phyloP scores from a whole-genome alignment of 1,140 invertebrate species.

The Ruditapes philippinarum region DNA sequence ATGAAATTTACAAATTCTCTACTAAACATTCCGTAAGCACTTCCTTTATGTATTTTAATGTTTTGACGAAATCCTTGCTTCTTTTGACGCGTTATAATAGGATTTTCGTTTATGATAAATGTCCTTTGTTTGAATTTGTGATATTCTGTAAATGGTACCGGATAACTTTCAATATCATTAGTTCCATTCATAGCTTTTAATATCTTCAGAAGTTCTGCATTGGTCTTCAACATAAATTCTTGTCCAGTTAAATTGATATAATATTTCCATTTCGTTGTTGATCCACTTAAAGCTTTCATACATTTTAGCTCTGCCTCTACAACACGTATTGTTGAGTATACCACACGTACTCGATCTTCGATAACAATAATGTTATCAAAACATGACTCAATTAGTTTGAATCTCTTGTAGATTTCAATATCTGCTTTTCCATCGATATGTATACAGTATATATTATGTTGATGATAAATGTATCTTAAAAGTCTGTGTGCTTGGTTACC shows the following conservation, averaged over 20 bases:
- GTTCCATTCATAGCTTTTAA: conserved; percentile 74
- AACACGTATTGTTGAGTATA: conserved; percentile 69
- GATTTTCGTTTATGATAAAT: background rate
- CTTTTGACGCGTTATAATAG: background rate
- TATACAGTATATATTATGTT: conserved; percentile 85
- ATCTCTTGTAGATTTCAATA: background rate
- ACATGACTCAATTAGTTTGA: conserved; percentile 40
- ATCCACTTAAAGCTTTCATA: conserved; percentile 64
- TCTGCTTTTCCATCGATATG: conserved; percentile 81
- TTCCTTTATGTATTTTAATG: conserved; percentile 48
- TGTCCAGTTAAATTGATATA: conserved; percentile 83
- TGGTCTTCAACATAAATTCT: conserved; percentile 83
- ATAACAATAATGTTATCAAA: conserved; percentile 69
- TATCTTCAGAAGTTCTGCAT: conserved; percentile 80
- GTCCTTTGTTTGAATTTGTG: conserved; percentile 24
- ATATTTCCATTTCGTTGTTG: conserved; percentile 79
- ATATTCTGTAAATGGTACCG: background rate
- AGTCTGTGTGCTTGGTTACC: conserved; percentile 81
- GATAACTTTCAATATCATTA: conserved; percentile 76
- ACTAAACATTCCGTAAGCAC: conserved; percentile 52
- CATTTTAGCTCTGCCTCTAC: conserved; percentile 77
- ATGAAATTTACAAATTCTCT: conserved; percentile 29
- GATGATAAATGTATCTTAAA: conserved; percentile 81
- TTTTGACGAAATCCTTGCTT: conserved; percentile 1
- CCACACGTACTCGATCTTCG: conserved; percentile 38